Percentiles rank a stretch among this genome's conserved stretches.
These are phyloP conservation scores for Myxocyprinus asiaticus DNA, from an alignment of 2,113 vertebrate genomes.

Conservation along the genomic window DNA sequence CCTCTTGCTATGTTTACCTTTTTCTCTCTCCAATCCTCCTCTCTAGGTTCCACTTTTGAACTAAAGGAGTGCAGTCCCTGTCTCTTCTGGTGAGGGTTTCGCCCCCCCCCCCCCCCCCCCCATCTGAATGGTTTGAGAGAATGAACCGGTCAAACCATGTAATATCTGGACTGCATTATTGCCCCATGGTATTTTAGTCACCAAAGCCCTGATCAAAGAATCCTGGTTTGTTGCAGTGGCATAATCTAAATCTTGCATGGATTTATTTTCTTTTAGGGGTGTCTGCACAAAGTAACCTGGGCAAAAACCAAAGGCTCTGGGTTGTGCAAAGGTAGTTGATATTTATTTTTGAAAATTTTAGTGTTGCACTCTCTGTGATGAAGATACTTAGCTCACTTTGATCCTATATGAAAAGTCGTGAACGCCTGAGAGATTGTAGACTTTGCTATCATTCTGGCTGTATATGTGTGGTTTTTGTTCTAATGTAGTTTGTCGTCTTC, in stretches of 20 bases:
- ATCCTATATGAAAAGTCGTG: constrained; percentile 71
- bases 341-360: neutral
- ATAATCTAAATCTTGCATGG: neutral
- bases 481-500: neutral
- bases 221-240: neutral
- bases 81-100: constrained; percentile 8
- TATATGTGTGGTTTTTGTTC: neutral
- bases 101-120: too few species aligned
- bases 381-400: constrained; percentile 83
- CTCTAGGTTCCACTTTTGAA: neutral
- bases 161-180: constrained; percentile 61
- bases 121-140: constrained; percentile 55
- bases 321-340: neutral
- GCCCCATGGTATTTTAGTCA: constrained; percentile 70
- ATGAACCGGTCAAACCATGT: constrained; percentile 64
- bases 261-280: neutral
- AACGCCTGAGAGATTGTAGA: constrained; percentile 73
- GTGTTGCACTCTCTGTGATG: constrained; percentile 69
- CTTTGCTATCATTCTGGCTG: neutral
- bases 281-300: too few species aligned
- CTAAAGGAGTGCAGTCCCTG: too few species aligned
- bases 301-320: too few species aligned
- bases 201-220: constrained; percentile 70
- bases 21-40: neutral
- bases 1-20: too few species aligned